These are phyloP conservation scores for Oligia latruncula DNA, from an alignment of 2,888 invertebrate genomes.

Conservation along the genomic window DNA sequence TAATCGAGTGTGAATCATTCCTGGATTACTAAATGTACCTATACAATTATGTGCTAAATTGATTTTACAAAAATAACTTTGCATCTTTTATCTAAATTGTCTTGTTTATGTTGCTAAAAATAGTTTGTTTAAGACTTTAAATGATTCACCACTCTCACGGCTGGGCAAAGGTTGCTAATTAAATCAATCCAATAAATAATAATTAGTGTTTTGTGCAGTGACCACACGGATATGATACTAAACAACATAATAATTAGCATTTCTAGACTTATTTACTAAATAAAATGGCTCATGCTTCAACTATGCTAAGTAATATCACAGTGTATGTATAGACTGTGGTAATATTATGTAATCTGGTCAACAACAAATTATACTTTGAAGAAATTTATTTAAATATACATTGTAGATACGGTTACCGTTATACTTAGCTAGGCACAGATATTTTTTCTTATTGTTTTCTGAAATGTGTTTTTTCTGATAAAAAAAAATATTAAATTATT, in stretches of 20 bases:
- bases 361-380: neutral
- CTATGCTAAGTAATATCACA: neutral
- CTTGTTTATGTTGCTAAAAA: conserved; percentile 22
- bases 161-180: conserved; percentile 49
- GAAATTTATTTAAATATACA: too few species aligned
- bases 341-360: conserved; percentile 6
- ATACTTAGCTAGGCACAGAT: neutral
- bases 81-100: neutral
- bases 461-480: neutral
- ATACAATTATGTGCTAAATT: neutral
- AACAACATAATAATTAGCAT: conserved; percentile 33
- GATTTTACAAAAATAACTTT: neutral
- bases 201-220: conserved; percentile 26
- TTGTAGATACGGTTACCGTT: neutral
- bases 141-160: conserved; percentile 18
- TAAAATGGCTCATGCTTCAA: conserved; percentile 9
- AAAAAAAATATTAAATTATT: neutral
- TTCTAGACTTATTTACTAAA: conserved; percentile 18
- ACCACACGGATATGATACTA: conserved; percentile 21
- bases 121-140: neutral
- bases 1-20: conserved; percentile 4
- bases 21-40: neutral
- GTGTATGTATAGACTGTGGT: too few species aligned
- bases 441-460: neutral
- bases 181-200: conserved; percentile 36